These are phyloP conservation scores for Trachythela sp. DNA, from an alignment of 64 coral and sea anemone genomes.

Conservation along the genomic window DNA sequence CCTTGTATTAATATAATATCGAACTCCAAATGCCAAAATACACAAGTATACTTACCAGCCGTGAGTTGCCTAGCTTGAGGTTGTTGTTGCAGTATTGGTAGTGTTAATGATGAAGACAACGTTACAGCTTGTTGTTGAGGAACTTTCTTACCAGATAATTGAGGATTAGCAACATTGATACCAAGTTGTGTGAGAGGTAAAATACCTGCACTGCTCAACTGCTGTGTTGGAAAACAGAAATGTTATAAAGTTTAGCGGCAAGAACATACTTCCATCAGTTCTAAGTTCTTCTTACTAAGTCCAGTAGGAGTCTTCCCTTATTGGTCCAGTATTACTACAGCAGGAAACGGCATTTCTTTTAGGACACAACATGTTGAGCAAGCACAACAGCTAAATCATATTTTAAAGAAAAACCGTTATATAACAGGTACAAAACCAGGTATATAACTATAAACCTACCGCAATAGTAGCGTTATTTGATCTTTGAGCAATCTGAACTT, in stretches of 20 bases:
- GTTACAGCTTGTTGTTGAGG: not conserved
- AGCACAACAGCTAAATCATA: too few relatives aligned
- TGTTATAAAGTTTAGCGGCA: not conserved
- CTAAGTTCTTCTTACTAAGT: too few relatives aligned
- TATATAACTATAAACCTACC: not conserved
- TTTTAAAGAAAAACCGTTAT: too few relatives aligned
- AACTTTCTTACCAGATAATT: not conserved
- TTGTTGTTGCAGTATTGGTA: not conserved
- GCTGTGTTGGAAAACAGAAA: not conserved
- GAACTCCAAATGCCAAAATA: too few relatives aligned
- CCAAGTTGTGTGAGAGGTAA: slow-evolving; percentile 14
- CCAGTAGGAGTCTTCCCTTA: too few relatives aligned
- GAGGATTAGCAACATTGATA: slow-evolving; percentile 13
- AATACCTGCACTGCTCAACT: not conserved
- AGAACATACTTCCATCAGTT: too few relatives aligned
- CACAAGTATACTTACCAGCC: not conserved
- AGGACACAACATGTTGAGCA: too few relatives aligned
- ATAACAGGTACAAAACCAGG: too few relatives aligned
- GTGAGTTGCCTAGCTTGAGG: not conserved
- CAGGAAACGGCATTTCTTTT: too few relatives aligned
- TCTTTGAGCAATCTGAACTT: slow-evolving; percentile 18
- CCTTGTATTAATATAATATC: too few relatives aligned
- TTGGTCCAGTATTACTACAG: too few relatives aligned
- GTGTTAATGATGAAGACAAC: not conserved
- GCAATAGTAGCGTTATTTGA: slow-evolving; percentile 2